A percentile compares a stretch with the other conserved stretches of the same genome.
Evolutionary conservation across 2,888 invertebrate genomes (phyloP).

Genomic region (Carterocephalus palaemon): DNA sequence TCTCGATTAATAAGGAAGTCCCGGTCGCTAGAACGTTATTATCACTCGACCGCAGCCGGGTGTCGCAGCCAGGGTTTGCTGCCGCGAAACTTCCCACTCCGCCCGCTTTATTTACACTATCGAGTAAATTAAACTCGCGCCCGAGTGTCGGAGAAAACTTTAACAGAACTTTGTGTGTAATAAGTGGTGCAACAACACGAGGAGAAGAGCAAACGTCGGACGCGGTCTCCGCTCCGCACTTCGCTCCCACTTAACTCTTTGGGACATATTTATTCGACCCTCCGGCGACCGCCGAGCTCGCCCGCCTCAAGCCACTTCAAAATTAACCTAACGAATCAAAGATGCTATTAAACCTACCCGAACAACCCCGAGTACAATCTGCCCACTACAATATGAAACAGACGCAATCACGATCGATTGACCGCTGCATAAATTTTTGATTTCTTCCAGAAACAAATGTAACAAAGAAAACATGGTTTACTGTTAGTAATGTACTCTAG

Average conservation of each 20-base stretch:
- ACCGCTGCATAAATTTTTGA: slow-evolving; percentile 64
- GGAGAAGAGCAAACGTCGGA: slow-evolving; percentile 79
- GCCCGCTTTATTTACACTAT: slow-evolving; percentile 80
- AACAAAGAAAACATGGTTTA: slow-evolving; percentile 61
- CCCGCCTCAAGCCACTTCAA: slow-evolving; percentile 54
- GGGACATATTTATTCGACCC: slow-evolving; percentile 80
- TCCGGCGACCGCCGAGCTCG: slow-evolving; percentile 70
- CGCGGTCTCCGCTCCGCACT: slow-evolving; percentile 75
- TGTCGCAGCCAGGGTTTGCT: slow-evolving; percentile 48
- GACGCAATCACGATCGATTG: slow-evolving; percentile 60
- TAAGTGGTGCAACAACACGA: slow-evolving; percentile 80
- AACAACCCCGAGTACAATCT: slow-evolving; percentile 56
- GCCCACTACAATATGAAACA: slow-evolving; percentile 59
- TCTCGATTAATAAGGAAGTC: slow-evolving; percentile 80
- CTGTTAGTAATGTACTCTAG: slow-evolving; percentile 58
- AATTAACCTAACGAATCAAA: slow-evolving; percentile 77
- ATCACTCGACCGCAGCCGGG: slow-evolving; percentile 70
- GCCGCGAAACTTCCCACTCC: slow-evolving; percentile 74
- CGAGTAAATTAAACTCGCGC: slow-evolving; percentile 79
- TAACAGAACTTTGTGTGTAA: slow-evolving; percentile 79
- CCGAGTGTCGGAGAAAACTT: slow-evolving; percentile 77
- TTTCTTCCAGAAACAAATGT: slow-evolving; percentile 60
- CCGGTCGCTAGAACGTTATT: slow-evolving; percentile 72
- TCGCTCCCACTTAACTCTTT: slow-evolving; percentile 78
- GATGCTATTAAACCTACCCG: slow-evolving; percentile 60